Conservation (phyloP, 2,113 vertebrate species). For the Salvelinus sp. region DNA sequence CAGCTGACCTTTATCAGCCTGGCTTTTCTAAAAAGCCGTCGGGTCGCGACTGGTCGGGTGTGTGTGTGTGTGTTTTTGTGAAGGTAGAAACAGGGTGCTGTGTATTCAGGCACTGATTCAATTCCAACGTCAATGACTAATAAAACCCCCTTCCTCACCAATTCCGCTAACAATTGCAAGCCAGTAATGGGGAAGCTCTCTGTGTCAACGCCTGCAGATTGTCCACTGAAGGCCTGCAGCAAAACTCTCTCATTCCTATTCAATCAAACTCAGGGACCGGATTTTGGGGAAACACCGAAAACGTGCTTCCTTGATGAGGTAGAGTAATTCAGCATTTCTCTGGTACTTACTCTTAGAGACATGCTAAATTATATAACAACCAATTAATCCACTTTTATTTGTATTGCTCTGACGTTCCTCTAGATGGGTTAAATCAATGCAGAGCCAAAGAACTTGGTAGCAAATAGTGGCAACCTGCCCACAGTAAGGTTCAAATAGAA, state of each 20-base stretch:
- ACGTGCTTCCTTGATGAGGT: not conserved
- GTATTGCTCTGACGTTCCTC: too few species aligned
- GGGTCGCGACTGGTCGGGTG: constrained; percentile 1
- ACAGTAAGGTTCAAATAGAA: not conserved
- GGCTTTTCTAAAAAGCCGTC: constrained; percentile 24
- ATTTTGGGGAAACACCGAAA: not conserved
- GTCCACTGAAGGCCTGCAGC: too few species aligned
- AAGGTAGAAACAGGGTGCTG: not conserved
- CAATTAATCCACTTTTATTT: too few species aligned
- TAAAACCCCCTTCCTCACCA: not conserved
- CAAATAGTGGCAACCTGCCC: too few species aligned
- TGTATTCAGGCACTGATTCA: constrained; percentile 3
- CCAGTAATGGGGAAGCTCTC: not conserved
- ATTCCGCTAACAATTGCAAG: constrained; percentile 12
- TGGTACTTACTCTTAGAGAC: too few species aligned
- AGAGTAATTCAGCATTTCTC: too few species aligned
- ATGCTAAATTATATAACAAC: too few species aligned
- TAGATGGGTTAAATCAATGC: too few species aligned
- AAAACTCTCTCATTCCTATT: not conserved
- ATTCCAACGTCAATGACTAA: not conserved
- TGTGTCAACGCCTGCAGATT: not conserved
- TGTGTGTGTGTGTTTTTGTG: not conserved
- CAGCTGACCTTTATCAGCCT: constrained; percentile 52
- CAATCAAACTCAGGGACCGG: not conserved
- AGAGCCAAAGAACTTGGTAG: too few species aligned